Base-by-base conservation (phyloP, 2,797 vertebrate species). In the Catamblyrhynchus diadema region DNA sequence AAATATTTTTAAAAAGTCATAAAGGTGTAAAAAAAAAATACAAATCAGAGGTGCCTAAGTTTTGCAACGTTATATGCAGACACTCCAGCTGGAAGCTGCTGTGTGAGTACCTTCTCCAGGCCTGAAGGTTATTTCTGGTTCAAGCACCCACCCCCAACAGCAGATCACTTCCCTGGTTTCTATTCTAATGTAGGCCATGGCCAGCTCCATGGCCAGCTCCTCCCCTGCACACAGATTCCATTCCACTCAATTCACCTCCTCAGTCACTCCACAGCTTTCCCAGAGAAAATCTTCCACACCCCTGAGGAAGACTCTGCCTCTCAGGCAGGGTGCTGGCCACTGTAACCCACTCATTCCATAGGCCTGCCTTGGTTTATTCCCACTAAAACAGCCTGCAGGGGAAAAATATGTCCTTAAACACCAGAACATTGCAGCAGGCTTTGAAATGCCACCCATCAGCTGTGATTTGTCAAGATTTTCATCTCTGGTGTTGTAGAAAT, bases 121-220 rank as follows among this genome's bases (percentile, higher is more conserved):
- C 80, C 85, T 84, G 88, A 79, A 88, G 81, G 83, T 86, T 93
- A 93, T 83, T 92, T 93, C 80, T 81, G 84, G 77, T 66, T 85
- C 81, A 65, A 50, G 14, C 66, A 91, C 15, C 77, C 83, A 90
- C 39, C 81, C 74, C 60, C 83, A 87, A 10, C 3, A 69, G 13
- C 81, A 66, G 89, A 79, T 92, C 86, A 85, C 66, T 91, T 92
- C 86, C 73, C 88, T 54, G 2, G 8, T 89, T 88, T 89, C 94
- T 93, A 62, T 93, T 80, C 88, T 48, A 30, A 70, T 28, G 50
- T 6, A 83, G 86, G 80, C 80, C 82, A 82, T 1, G 50, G 60
- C 24, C 83, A 85, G 67, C 60, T 73, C 61, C 71, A 81, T 4
- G 54, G 64, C 4, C 85, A 74, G 20, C 73, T 88, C 88, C 73